Evolutionary conservation across 2,113 vertebrate species (phyloP).

Genomic region (Alexandromys fortis): DNA sequence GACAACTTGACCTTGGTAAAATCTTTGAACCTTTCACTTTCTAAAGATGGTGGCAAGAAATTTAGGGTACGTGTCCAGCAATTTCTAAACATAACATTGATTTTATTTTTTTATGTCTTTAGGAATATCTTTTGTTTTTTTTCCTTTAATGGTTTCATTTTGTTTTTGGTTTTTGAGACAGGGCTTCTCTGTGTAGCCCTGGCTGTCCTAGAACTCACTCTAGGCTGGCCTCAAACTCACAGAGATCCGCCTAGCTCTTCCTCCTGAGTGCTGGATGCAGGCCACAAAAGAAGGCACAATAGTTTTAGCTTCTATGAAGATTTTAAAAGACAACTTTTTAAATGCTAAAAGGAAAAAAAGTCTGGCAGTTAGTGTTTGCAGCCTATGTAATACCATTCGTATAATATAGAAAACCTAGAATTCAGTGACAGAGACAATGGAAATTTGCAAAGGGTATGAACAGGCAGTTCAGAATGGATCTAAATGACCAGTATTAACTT

Average conservation of each 20-base stretch:
- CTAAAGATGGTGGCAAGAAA: slow-evolving; percentile 88
- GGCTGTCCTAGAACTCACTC: background rate
- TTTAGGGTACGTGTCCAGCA: slow-evolving; percentile 86
- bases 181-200: background rate
- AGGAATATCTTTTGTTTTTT: background rate
- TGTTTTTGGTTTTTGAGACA: background rate
- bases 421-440: background rate
- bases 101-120: slow-evolving; percentile 16
- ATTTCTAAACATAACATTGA: slow-evolving; percentile 27
- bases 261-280: background rate
- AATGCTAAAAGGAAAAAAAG: slow-evolving; percentile 28
- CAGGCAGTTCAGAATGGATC: background rate
- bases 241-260: background rate
- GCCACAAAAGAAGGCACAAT: background rate
- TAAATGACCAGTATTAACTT: background rate
- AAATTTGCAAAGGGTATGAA: background rate
- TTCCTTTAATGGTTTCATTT: background rate
- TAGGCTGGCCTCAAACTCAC: background rate
- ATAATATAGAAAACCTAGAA: background rate
- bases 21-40: slow-evolving; percentile 89
- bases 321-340: slow-evolving; percentile 11
- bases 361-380: background rate
- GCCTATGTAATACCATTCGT: background rate
- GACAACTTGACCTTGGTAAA: slow-evolving; percentile 86
- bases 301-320: background rate